Evolutionary conservation across 2,888 invertebrate genomes (phyloP).

Genomic region (Colletes collaris): DNA sequence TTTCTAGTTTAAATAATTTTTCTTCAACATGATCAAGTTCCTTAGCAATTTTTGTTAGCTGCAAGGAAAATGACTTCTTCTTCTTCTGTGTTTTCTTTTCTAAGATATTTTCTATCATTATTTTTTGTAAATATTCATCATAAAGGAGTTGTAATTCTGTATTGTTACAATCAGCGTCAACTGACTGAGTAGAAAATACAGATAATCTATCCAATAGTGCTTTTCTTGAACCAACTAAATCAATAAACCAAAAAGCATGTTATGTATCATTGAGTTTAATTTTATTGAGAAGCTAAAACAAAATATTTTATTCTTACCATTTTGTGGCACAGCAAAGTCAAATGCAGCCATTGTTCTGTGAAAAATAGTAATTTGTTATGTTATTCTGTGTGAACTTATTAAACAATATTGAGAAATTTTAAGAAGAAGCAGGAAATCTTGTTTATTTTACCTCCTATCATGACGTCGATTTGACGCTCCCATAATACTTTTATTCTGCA

Average conservation of each 20-base stretch:
- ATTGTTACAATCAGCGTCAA: neutral
- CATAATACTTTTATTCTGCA: too few species aligned
- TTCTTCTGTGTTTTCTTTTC: neutral
- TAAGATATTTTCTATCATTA: neutral
- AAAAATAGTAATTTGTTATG: neutral
- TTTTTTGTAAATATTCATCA: neutral
- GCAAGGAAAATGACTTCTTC: neutral
- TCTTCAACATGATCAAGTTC: neutral
- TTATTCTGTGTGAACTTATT: neutral
- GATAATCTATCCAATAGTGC: neutral
- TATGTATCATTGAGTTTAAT: neutral
- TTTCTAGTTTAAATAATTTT: conserved; percentile 52
- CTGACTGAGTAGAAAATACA: neutral
- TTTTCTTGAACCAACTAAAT: neutral
- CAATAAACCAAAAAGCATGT: neutral
- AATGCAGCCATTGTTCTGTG: neutral
- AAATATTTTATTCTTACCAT: neutral
- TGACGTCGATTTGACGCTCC: too few species aligned
- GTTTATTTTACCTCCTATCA: too few species aligned
- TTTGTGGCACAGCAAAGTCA: neutral
- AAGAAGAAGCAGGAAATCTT: too few species aligned
- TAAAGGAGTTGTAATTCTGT: neutral
- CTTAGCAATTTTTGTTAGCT: neutral
- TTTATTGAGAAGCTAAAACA: neutral
- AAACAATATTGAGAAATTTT: too few species aligned